phyloP scores from a whole-genome alignment of 2,797 vertebrate species.

The Luscinia luscinia region DNA sequence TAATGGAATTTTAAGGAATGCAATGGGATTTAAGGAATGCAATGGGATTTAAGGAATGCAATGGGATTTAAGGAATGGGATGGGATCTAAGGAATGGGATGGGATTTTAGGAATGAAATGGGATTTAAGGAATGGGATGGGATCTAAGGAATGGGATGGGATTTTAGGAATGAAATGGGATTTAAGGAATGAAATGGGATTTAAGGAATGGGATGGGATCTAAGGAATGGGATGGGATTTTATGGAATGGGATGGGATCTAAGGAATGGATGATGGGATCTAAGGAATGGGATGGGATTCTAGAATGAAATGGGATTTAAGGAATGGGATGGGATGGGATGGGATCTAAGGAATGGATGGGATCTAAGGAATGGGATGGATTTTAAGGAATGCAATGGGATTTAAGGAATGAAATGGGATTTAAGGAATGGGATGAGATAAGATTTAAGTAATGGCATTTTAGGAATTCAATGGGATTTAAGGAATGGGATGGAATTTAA shows the following conservation, averaged over 20 bases:
- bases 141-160: no score
- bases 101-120: no score
- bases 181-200: background rate
- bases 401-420: background rate
- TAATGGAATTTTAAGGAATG: background rate
- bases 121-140: background rate
- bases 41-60: background rate
- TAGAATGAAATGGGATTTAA: background rate
- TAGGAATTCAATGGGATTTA: background rate
- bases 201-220: background rate
- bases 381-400: no score
- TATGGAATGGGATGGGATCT: background rate
- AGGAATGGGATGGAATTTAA: background rate
- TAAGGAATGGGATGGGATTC: background rate
- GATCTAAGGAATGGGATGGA: background rate
- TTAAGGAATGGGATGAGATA: background rate
- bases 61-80: background rate
- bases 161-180: no score
- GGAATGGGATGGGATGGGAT: no score
- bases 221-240: background rate
- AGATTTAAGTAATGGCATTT: background rate
- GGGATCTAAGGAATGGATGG: background rate
- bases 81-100: background rate
- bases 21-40: background rate
- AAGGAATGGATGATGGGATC: background rate